These are phyloP conservation scores for Eleutherodactylus coqui DNA, from an alignment of 2,797 vertebrate species.

Conservation along the genomic window DNA sequence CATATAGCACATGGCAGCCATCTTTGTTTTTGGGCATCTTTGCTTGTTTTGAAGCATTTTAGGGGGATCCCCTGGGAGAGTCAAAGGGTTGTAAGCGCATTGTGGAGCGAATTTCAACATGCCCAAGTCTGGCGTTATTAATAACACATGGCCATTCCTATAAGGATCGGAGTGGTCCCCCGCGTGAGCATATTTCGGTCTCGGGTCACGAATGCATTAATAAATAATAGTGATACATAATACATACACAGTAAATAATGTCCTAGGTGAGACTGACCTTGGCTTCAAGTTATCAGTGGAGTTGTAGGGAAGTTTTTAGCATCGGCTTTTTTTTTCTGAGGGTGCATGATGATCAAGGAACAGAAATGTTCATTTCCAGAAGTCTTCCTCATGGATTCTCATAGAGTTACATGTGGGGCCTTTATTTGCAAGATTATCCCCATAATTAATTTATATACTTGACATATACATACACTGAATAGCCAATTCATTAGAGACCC, in stretches of 20 bases:
- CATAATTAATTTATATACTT: no score
- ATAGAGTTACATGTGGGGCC: no score
- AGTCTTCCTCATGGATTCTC: no score
- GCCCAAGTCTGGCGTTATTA: background rate
- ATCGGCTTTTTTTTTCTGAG: background rate
- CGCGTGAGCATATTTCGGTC: background rate
- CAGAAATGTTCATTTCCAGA: no score
- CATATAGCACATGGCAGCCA: background rate
- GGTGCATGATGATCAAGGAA: background rate
- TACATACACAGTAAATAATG: background rate
- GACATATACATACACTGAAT: no score
- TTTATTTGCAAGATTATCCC: no score
- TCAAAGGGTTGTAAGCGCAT: background rate
- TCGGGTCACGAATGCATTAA: background rate
- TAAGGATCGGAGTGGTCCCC: background rate
- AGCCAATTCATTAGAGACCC: no score
- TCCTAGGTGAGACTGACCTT: background rate
- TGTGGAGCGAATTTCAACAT: no score
- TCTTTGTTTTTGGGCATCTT: background rate
- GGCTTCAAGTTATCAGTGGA: background rate
- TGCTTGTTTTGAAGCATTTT: background rate
- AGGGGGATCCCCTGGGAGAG: background rate
- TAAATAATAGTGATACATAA: slow-evolving; percentile 16
- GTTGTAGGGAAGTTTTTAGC: background rate
- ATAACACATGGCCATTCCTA: background rate